Evolutionary conservation across 2,113 vertebrate genomes (phyloP), one percentile per base, ranked within the genome.

Genomic region (Numida meleagris): DNA sequence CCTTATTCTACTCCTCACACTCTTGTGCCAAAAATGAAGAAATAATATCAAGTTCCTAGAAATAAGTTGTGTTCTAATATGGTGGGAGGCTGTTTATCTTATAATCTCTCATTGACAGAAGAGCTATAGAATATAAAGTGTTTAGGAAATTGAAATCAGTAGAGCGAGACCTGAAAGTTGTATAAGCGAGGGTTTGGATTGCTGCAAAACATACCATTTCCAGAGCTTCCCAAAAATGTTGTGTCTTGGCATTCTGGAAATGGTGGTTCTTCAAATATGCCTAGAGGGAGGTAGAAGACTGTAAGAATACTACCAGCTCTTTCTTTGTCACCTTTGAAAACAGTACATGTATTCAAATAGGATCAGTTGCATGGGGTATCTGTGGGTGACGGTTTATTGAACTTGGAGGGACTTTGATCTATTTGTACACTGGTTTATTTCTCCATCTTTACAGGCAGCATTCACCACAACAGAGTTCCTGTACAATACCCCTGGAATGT

Each of bases 161-260:
- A 15, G 36, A 8, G 6, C 38, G 18, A 89, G 25, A 79, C 45
- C 34, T 17, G 19, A 71, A 84, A 82, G 12, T 31, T 40, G 86
- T 90, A 55, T 55, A 57, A 65, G 48, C 16, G 61, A 68, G 9
- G 8, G 4, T 62, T 53, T 46, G 16, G 16, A 36, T 48, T 61
- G 43, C 46, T 78, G 50, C 36, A 76, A 82, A 75, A 88, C 93
- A 65, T 98, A 99, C 99, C 79, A 58, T 34, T 91, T 98, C 96
- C 25, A 99, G 97, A 20, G 98, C 97, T 38, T 73, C 77, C 99
- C 99, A 99, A 97, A 99, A 99, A 83, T 99, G 97, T 20, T 97
- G 75, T 10, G 99, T 99, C 96, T 98, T 99, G 74, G 99, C 99
- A 67, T 99, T 99, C 88, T 91, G 50, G 90, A 98, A 99, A 8